These are phyloP conservation scores for Aleiodes alternator DNA, from an alignment of 2,888 invertebrate genomes.

Conservation along the genomic window DNA sequence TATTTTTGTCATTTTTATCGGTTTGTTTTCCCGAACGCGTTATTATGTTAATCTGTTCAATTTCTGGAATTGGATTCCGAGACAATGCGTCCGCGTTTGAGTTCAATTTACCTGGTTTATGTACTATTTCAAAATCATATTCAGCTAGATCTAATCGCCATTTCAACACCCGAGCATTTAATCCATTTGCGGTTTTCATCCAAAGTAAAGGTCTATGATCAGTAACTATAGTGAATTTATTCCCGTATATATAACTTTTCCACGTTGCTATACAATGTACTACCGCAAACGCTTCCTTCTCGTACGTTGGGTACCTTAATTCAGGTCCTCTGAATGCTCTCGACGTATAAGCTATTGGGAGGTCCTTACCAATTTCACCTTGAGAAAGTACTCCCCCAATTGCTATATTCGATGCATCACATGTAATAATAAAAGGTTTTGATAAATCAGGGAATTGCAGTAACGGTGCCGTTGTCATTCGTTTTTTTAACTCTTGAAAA, in stretches of 20 bases:
- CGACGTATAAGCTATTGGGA: slow-evolving; percentile 25
- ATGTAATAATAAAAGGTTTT: slow-evolving; percentile 35
- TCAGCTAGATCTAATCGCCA: slow-evolving; percentile 52
- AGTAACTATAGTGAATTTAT: slow-evolving; percentile 50
- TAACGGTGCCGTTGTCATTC: background rate
- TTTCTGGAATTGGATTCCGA: too few species aligned
- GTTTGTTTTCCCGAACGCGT: too few species aligned
- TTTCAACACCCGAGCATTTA: slow-evolving; percentile 59
- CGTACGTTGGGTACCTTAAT: slow-evolving; percentile 21
- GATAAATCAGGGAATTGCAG: slow-evolving; percentile 42
- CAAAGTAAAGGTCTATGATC: too few species aligned
- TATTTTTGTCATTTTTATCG: too few species aligned
- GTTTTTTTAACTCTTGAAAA: background rate
- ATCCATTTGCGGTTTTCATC: slow-evolving; percentile 57
- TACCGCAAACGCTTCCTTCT: slow-evolving; percentile 38
- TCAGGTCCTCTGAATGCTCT: background rate
- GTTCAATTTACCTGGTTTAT: slow-evolving; percentile 43
- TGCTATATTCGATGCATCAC: slow-evolving; percentile 31
- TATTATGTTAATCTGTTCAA: too few species aligned
- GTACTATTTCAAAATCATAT: slow-evolving; percentile 60
- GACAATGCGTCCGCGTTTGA: background rate
- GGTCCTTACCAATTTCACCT: slow-evolving; percentile 38
- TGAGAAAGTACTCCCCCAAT: slow-evolving; percentile 44
- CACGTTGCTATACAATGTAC: slow-evolving; percentile 55
- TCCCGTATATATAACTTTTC: slow-evolving; percentile 62